These are phyloP conservation scores for Zaprionus gabonicus DNA, from an alignment of 1,140 invertebrate genomes.

Conservation along the genomic window DNA sequence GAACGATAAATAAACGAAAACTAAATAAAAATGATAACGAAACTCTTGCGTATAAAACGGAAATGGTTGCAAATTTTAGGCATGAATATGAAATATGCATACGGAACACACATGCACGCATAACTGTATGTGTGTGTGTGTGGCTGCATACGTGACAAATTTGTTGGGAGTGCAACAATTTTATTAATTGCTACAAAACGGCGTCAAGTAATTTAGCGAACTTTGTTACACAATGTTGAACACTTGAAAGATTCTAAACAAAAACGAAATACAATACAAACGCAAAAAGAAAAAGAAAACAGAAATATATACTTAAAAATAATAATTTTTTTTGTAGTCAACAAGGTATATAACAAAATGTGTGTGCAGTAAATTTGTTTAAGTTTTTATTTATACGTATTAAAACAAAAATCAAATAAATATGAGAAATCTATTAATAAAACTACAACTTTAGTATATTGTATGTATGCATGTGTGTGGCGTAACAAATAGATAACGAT, in stretches of 20 bases:
- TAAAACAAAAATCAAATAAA: slow-evolving; percentile 65
- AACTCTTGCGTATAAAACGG: slow-evolving; percentile 35
- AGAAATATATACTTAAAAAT: slow-evolving; percentile 39
- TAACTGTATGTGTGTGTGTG: neutral
- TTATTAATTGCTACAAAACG: slow-evolving; percentile 57
- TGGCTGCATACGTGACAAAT: slow-evolving; percentile 19
- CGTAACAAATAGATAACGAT: slow-evolving; percentile 43
- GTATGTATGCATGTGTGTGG: slow-evolving; percentile 55
- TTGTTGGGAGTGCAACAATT: slow-evolving; percentile 46
- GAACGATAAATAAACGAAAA: slow-evolving; percentile 7
- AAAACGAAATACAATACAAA: slow-evolving; percentile 44
- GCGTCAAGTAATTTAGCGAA: slow-evolving; percentile 58
- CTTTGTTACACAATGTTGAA: slow-evolving; percentile 72
- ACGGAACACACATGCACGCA: neutral
- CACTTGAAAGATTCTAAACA: slow-evolving; percentile 70
- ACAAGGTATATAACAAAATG: slow-evolving; percentile 62
- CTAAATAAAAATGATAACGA: slow-evolving; percentile 8
- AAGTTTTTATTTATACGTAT: slow-evolving; percentile 81
- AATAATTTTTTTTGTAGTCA: slow-evolving; percentile 64
- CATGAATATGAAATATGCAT: slow-evolving; percentile 42
- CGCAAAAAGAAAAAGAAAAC: slow-evolving; percentile 26
- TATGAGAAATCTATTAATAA: slow-evolving; percentile 48
- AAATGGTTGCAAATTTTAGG: slow-evolving; percentile 49
- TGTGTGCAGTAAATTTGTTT: slow-evolving; percentile 81
- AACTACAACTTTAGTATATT: slow-evolving; percentile 48